Evolutionary conservation across 2,888 invertebrate species (phyloP), one percentile per base, ranked within the genome.

Genomic region (Drepana falcataria): DNA sequence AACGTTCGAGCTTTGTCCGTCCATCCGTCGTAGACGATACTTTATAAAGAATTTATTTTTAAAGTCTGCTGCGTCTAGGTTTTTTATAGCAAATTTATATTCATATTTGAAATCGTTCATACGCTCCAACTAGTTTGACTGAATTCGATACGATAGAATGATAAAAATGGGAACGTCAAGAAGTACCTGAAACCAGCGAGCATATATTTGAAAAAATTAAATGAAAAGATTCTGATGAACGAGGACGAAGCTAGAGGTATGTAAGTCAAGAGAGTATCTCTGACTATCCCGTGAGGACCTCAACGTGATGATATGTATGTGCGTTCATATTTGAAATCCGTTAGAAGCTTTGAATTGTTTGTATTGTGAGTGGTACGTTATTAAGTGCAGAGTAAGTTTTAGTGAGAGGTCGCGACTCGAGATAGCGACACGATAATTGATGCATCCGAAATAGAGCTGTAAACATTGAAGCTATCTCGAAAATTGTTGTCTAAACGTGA

Each of bases 1-100:
- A 61, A 63, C 79, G 82, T 76, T 49, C 64, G 57, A 54, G 72
- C 69, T 69, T 69, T 71, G 74, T 73, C 73, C 79, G 79, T 77
- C 83, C 85, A 79, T 85, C 80, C 81, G 81, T 76, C 79, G 75
- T 63, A 66, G 68, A 66, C 81, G 71, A 74, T 82, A 81, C 82
- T 73, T 72, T 71, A 71, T 69, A 69, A 71, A 66, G 68, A 75
- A 75, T 73, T 70, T 74, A 74, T 78, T 72, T 75, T 44, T 1
- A 69, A 68, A 74, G 71, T 75, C 67, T 57, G 71, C 69, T 72
- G 62, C 71, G 63, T 68, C 66, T 67, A 77, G 73, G 73, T 75
- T 68, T 66, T 79, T 78, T 75, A 78, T 68, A 74, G 70, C 70
- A 77, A 81, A 79, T 79, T 79, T 77, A 74, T 70, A 69, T 71